Conservation (phyloP, 1,140 invertebrate species). For the Trachymyrmex septentrionalis region DNA sequence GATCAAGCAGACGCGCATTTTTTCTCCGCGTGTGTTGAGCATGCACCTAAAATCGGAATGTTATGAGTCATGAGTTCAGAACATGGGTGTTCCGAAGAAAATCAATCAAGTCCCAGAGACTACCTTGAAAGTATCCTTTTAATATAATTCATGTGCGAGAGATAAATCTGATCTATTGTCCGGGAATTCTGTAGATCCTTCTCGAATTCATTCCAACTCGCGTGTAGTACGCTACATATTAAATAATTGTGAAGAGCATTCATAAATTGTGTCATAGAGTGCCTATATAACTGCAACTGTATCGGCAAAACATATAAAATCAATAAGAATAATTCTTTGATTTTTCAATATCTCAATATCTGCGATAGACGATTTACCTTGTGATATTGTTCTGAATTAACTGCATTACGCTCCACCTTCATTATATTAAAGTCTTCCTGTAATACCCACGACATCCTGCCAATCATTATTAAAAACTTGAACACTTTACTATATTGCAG, state of each 20-base stretch:
- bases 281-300: constrained; percentile 89
- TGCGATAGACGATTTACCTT: constrained; percentile 71
- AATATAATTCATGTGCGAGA: constrained; percentile 90
- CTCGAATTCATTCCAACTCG: constrained; percentile 91
- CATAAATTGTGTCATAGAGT: constrained; percentile 91
- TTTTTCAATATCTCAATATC: background rate
- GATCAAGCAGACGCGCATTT: constrained; percentile 89
- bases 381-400: constrained; percentile 81
- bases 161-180: constrained; percentile 90
- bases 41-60: constrained; percentile 87
- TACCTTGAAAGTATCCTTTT: constrained; percentile 90
- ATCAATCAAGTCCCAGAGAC: too few species aligned
- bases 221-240: constrained; percentile 90
- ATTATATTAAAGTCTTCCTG: constrained; percentile 89
- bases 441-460: constrained; percentile 91
- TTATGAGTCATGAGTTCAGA: background rate
- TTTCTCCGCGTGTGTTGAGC: constrained; percentile 89
- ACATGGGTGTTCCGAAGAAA: background rate
- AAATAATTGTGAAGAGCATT: constrained; percentile 91
- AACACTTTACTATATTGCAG: constrained; percentile 91
- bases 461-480: constrained; percentile 91
- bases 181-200: constrained; percentile 88
- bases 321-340: background rate
- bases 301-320: constrained; percentile 27
- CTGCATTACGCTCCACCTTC: constrained; percentile 79